Evolutionary conservation across 2,797 vertebrate species (phyloP), one percentile per base, ranked within the genome.

Genomic region (Gouania willdenowi): DNA sequence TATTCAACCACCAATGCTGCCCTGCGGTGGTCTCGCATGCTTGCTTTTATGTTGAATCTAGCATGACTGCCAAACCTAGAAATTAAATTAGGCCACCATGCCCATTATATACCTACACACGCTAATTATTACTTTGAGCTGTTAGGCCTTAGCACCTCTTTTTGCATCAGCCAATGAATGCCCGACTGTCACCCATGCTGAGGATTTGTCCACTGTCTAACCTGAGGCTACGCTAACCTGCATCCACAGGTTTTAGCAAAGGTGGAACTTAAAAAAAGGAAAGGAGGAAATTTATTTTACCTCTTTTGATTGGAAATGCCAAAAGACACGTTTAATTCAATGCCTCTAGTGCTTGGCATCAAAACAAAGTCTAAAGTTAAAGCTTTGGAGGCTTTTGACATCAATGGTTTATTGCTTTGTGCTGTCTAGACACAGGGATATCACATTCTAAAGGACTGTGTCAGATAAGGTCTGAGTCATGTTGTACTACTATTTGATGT

Each of bases 11-110:
- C 32, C 34, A 44, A 47, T 19, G 45, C 44, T 38, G 41, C 62
- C 71, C 64, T 58, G 19, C 26, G 65, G 51, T 57, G 28, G 43
- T 70, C 71, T 63, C 69, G 71, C 20, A 71, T 63, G 57, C 43
- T 49, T 18, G 26, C 44, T 64, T 69, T 72, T 55, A 60, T 73
- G 71, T 63, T 40, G 67, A 61, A 70, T 56, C 17, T 54, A 35
- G 35, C 55, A 39, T 43, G 25, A 43, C 32, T 49, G 26, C 41
- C 28, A 46, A 46, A 34, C 38, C 30, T 27, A 30, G 37, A 62
- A 63, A 56, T 71, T 42, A 40, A 73, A 73, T 65, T 32, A 57
- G 24, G n/a, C 23, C 39, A 46, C 55, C 50, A 37, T 35, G 40
- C 28, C 9, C 8, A 17, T 63, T 60, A 62, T 36, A 48, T 37